Evolutionary conservation across 2,113 vertebrate species (phyloP).

Genomic region (Cichladusa arquata): DNA sequence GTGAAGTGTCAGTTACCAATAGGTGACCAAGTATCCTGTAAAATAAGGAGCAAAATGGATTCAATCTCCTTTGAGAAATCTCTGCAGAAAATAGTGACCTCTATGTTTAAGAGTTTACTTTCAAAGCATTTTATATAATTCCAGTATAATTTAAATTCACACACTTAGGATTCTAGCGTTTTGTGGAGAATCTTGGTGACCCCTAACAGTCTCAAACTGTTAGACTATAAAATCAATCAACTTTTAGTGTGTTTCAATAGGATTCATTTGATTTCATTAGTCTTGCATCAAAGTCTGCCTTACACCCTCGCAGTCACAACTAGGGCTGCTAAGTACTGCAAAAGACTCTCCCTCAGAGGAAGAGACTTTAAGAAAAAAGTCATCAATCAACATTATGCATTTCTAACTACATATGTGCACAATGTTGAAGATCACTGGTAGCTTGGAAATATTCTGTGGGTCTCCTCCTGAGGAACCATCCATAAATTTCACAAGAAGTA

Average conservation of each 20-base stretch:
- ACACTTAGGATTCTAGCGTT: background rate
- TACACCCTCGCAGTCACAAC: background rate
- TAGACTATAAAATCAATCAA: background rate
- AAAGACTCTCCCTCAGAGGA: background rate
- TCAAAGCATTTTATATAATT: background rate
- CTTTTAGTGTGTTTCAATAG: background rate
- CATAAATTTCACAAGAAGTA: background rate
- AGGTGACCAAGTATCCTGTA: background rate
- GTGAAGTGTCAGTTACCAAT: background rate
- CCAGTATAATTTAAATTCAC: background rate
- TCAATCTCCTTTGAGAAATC: background rate
- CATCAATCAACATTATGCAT: background rate
- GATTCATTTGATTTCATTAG: background rate
- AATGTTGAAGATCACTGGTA: background rate
- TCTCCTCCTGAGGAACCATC: background rate
- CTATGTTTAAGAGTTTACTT: background rate
- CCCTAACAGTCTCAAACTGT: background rate
- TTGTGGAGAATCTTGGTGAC: background rate
- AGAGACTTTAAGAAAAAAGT: background rate
- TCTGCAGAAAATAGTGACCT: background rate
- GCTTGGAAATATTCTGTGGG: background rate
- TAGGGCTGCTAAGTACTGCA: background rate
- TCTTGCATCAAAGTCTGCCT: background rate
- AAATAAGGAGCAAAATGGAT: background rate
- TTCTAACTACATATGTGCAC: background rate